phyloP scores from a whole-genome alignment of 1,140 invertebrate species.

The Solen grandis region DNA sequence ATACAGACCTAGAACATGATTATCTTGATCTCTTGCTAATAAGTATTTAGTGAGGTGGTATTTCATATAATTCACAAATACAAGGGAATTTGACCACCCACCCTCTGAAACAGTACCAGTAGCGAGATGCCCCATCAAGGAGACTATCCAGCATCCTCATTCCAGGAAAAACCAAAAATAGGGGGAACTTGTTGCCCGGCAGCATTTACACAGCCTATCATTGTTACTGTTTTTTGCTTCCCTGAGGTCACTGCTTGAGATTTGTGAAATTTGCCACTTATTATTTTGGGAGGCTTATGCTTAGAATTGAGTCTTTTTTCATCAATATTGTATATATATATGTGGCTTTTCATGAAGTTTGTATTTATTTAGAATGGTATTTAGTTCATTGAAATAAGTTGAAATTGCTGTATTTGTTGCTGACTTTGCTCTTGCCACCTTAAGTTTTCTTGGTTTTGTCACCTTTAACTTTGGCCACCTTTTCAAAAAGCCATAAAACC shows the following conservation, averaged over 20 bases:
- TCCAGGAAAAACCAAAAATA: constrained; percentile 79
- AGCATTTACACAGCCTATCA: constrained; percentile 77
- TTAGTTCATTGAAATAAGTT: too few species aligned
- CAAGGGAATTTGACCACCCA: constrained; percentile 41
- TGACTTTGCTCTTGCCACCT: too few species aligned
- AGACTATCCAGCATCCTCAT: constrained; percentile 69
- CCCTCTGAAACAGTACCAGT: constrained; percentile 16
- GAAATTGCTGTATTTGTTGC: too few species aligned
- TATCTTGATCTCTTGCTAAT: background rate
- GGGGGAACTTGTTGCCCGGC: constrained; percentile 70
- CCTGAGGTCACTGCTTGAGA: constrained; percentile 74
- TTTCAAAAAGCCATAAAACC: too few species aligned
- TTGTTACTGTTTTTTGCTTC: constrained; percentile 79
- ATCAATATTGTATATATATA: constrained; percentile 80
- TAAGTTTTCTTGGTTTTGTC: too few species aligned
- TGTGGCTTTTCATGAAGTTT: too few species aligned
- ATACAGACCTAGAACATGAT: constrained; percentile 28
- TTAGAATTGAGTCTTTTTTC: constrained; percentile 78
- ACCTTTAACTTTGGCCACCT: too few species aligned
- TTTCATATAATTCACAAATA: constrained; percentile 23
- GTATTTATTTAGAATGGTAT: too few species aligned
- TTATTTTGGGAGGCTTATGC: constrained; percentile 65
- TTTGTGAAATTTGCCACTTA: background rate
- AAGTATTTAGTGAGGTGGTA: constrained; percentile 19
- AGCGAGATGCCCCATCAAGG: constrained; percentile 6